phyloP scores from a whole-genome alignment of 2,113 vertebrate genomes.

The Uria aalge region DNA sequence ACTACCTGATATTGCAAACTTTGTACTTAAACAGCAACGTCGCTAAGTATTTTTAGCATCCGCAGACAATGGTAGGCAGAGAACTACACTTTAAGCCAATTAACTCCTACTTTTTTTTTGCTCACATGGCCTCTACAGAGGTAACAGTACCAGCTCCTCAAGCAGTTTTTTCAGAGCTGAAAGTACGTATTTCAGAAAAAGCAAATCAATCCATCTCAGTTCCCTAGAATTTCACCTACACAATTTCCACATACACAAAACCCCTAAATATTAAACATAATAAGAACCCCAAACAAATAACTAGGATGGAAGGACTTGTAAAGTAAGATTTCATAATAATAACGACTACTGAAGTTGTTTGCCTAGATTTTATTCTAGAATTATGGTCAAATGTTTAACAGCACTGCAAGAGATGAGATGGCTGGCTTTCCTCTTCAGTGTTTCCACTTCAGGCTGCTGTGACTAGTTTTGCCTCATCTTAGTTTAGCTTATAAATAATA shows the following conservation, averaged over 20 bases:
- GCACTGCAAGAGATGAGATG: background rate
- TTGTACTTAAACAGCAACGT: background rate
- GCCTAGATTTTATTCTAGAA: background rate
- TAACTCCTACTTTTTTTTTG: background rate
- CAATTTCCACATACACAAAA: background rate
- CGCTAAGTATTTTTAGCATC: background rate
- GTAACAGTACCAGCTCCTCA: background rate
- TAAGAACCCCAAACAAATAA: background rate
- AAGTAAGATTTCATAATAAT: background rate
- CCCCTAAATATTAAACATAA: background rate
- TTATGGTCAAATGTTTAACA: background rate
- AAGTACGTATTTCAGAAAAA: background rate
- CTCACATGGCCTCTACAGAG: background rate
- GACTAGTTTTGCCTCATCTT: background rate
- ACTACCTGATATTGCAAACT: background rate
- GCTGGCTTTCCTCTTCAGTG: background rate
- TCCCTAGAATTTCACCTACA: background rate
- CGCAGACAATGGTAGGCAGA: background rate
- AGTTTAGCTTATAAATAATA: background rate
- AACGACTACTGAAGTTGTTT: background rate
- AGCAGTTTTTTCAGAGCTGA: background rate
- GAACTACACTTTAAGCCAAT: background rate
- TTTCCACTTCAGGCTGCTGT: background rate
- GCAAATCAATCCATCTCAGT: background rate
- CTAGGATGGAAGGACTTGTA: background rate